A percentile compares a stretch with the other conserved stretches of the same genome.
phyloP scores from a whole-genome alignment of 2,888 invertebrate genomes.

The Subacronicta megacephala region DNA sequence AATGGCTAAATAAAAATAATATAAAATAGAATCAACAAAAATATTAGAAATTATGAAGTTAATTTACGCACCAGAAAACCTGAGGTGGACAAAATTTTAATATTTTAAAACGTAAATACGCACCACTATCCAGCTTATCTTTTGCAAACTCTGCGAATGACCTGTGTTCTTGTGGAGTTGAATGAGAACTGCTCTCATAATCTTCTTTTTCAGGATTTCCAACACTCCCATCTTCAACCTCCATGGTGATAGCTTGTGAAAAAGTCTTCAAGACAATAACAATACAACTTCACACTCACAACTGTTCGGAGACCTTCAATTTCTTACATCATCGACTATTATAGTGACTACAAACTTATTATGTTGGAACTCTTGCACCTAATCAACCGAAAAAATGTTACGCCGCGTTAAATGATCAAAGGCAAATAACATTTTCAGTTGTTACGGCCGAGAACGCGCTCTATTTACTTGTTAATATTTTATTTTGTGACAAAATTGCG shows the following conservation, averaged over 20 bases:
- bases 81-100: conserved; percentile 11
- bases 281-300: conserved; percentile 69
- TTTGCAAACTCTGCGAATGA: conserved; percentile 87
- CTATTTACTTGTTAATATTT: conserved; percentile 64
- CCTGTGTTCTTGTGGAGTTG: conserved; percentile 84
- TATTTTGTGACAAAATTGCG: conserved; percentile 56
- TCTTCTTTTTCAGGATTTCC: conserved; percentile 80
- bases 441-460: conserved; percentile 25
- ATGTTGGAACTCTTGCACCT: conserved; percentile 21
- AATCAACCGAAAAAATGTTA: conserved; percentile 20
- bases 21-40: too few relatives aligned
- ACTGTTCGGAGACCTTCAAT: conserved; percentile 71
- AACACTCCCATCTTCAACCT: conserved; percentile 74
- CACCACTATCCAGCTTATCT: conserved; percentile 86
- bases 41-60: too few relatives aligned
- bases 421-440: conserved; percentile 31
- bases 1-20: too few relatives aligned
- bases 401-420: conserved; percentile 18
- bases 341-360: conserved; percentile 60
- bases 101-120: conserved; percentile 44
- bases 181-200: conserved; percentile 81
- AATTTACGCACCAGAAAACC: not conserved
- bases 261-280: conserved; percentile 63
- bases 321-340: conserved; percentile 88
- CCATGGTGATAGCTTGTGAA: conserved; percentile 69